A percentile compares a stretch with the other conserved stretches of the same genome.
phyloP scores from a whole-genome alignment of 2,888 invertebrate genomes.

The Biston stratarius region DNA sequence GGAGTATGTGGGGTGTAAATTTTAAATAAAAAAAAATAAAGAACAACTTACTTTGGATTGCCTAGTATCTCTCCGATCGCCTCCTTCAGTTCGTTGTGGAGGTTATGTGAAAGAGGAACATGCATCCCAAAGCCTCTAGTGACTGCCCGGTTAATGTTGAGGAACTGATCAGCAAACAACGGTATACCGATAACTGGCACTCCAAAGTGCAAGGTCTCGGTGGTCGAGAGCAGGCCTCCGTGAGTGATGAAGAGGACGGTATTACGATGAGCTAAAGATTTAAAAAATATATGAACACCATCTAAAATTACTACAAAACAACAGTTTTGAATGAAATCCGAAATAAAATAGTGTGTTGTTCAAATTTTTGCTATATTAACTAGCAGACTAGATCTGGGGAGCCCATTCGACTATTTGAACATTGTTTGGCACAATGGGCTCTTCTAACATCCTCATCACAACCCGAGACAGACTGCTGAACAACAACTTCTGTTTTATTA shows the following conservation, averaged over 20 bases:
- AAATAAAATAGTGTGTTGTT: too few species aligned
- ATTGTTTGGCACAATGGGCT: neutral
- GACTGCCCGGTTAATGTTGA: slow-evolving; percentile 62
- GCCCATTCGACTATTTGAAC: too few species aligned
- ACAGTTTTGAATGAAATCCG: too few species aligned
- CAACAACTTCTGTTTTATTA: too few species aligned
- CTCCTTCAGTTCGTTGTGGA: slow-evolving; percentile 53
- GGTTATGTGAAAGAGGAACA: slow-evolving; percentile 45
- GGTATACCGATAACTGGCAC: slow-evolving; percentile 66
- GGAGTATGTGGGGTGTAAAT: too few species aligned
- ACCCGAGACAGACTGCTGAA: too few species aligned
- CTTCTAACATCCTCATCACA: too few species aligned
- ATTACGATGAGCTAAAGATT: slow-evolving; percentile 61
- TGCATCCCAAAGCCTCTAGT: slow-evolving; percentile 58
- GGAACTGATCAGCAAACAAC: slow-evolving; percentile 64
- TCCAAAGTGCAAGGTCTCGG: slow-evolving; percentile 64
- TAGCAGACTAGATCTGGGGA: too few species aligned
- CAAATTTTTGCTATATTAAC: too few species aligned
- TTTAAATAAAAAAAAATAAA: neutral
- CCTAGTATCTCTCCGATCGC: slow-evolving; percentile 57
- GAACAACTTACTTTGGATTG: slow-evolving; percentile 51
- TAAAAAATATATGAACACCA: too few species aligned
- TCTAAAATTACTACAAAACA: too few species aligned
- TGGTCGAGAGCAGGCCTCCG: slow-evolving; percentile 63
- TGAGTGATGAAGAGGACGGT: slow-evolving; percentile 60